Conservation (phyloP, 2,888 invertebrate genomes). For the Mantis religiosa region DNA sequence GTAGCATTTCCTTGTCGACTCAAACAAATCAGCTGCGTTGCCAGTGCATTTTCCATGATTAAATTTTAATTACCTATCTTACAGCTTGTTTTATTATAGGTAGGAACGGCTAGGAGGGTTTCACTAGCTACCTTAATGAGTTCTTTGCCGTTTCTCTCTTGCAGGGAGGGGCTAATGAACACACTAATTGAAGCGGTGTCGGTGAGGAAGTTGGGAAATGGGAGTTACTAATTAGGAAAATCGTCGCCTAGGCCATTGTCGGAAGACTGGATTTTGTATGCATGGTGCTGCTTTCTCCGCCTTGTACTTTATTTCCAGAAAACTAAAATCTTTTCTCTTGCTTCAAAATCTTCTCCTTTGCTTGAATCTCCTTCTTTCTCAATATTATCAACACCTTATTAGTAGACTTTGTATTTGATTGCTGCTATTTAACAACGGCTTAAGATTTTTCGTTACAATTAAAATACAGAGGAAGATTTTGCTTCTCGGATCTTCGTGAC, state of each 20-base stretch:
- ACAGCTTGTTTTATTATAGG: neutral
- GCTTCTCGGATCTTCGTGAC: too few species aligned
- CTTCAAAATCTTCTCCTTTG: neutral
- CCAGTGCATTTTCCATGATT: slow-evolving; percentile 15
- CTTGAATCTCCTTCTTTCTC: neutral
- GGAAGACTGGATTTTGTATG: neutral
- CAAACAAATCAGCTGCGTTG: neutral
- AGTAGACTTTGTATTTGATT: neutral
- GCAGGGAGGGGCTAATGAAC: slow-evolving; percentile 25
- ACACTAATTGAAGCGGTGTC: slow-evolving; percentile 13
- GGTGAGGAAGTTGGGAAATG: neutral
- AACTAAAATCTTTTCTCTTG: neutral
- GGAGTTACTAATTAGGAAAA: slow-evolving; percentile 25
- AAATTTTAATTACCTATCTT: slow-evolving; percentile 21
- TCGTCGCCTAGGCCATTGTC: slow-evolving; percentile 7
- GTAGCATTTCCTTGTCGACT: neutral
- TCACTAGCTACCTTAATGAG: slow-evolving; percentile 20
- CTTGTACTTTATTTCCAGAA: neutral
- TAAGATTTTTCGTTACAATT: neutral
- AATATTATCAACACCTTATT: neutral
- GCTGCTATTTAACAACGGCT: neutral
- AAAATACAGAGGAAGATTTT: neutral
- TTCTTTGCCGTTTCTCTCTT: slow-evolving; percentile 20
- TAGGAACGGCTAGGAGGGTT: neutral
- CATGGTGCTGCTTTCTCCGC: neutral